phyloP scores from a whole-genome alignment of 2,113 vertebrate genomes.

The Bolborhynchus lineola region DNA sequence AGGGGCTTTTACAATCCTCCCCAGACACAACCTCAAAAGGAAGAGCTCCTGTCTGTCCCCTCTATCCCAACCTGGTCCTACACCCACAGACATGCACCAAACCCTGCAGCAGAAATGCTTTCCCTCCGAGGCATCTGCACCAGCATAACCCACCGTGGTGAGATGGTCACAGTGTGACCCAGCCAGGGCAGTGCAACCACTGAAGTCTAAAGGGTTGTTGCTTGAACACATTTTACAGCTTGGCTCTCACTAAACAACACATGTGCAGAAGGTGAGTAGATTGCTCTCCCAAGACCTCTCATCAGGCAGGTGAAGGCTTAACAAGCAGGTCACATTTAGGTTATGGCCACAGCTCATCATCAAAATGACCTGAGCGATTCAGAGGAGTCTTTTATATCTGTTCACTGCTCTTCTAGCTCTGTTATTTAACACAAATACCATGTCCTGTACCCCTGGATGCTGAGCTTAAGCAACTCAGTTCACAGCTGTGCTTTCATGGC shows the following conservation, averaged over 20 bases:
- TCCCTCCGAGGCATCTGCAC: not conserved
- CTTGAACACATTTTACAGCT: not conserved
- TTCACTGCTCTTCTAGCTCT: not conserved
- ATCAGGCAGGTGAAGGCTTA: not conserved
- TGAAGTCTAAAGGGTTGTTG: accelerated
- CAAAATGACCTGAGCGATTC: not conserved
- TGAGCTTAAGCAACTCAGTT: not conserved
- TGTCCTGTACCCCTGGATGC: not conserved
- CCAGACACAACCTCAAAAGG: accelerated
- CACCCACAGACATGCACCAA: not conserved
- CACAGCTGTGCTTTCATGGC: not conserved
- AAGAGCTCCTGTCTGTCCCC: not conserved
- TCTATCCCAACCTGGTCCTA: not conserved
- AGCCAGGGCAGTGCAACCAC: not conserved
- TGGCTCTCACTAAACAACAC: not conserved
- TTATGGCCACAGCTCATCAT: not conserved
- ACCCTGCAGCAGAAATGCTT: not conserved
- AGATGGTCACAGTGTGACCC: accelerated
- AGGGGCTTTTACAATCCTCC: not conserved
- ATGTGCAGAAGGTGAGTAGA: not conserved
- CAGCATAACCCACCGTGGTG: accelerated
- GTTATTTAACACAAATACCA: not conserved
- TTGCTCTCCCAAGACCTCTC: not conserved
- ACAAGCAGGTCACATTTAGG: not conserved
- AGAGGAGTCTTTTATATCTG: not conserved